A percentile compares a stretch with the other conserved stretches of the same genome.
phyloP scores from a whole-genome alignment of 1,140 invertebrate genomes.

The Holotrichia oblita region DNA sequence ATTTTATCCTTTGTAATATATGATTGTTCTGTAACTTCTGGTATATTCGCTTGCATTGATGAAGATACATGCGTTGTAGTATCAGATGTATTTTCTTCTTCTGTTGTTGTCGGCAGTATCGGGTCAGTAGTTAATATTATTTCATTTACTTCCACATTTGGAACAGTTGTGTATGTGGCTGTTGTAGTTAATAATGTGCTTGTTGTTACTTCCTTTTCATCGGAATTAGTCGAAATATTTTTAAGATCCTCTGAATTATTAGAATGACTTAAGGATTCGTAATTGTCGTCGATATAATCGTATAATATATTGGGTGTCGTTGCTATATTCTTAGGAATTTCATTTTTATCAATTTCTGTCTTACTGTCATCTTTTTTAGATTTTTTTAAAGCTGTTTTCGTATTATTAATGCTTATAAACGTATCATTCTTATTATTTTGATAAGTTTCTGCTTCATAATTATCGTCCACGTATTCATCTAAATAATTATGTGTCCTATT shows the following conservation, averaged over 20 bases:
- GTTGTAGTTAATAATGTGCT: not conserved
- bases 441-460: constrained; percentile 64
- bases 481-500: not conserved
- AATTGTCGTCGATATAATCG: constrained; percentile 41
- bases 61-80: no score
- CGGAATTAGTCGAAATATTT: not conserved
- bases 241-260: not conserved
- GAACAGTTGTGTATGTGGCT: not conserved
- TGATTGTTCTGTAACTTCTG: no score
- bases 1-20: no score
- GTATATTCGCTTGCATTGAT: no score
- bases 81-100: not conserved
- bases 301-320: constrained; percentile 32
- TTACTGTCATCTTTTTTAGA: not conserved
- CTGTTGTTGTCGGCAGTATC: not conserved
- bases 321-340: constrained; percentile 1
- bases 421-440: constrained; percentile 33
- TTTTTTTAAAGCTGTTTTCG: no score
- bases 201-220: not conserved
- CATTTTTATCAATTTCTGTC: constrained; percentile 15
- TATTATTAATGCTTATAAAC: no score
- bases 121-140: not conserved
- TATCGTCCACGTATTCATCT: constrained; percentile 66
- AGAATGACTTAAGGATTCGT: not conserved
- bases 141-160: not conserved